A percentile compares a stretch with the other conserved stretches of the same genome.
Conservation (phyloP, 2,888 invertebrate genomes). For the Andrena fulva region DNA sequence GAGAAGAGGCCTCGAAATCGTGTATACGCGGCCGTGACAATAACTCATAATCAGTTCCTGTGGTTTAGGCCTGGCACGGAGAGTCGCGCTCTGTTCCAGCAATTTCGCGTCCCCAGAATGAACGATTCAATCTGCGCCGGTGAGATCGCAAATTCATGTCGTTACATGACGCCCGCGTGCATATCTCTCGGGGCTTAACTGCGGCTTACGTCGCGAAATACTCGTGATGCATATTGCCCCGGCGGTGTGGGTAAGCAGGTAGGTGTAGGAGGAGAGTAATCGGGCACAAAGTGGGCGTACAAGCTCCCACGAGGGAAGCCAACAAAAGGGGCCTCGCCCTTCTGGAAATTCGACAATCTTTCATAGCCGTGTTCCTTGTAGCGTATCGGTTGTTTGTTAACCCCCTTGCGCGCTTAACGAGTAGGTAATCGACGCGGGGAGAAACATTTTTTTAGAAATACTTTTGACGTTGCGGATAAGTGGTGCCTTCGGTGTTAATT, state of each 20-base stretch:
- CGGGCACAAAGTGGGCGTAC: constrained; percentile 55
- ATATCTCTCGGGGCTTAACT: constrained; percentile 61
- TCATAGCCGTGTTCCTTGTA: constrained; percentile 29
- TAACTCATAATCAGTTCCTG: constrained; percentile 51
- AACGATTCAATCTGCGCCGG: constrained; percentile 65
- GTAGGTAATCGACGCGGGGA: too few relatives aligned
- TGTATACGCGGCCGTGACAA: constrained; percentile 7
- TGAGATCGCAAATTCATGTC: constrained; percentile 67
- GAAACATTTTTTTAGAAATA: too few relatives aligned
- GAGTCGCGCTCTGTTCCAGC: constrained; percentile 37
- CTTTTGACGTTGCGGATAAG: too few relatives aligned
- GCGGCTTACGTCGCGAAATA: constrained; percentile 58
- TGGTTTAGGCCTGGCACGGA: constrained; percentile 5
- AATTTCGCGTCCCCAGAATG: constrained; percentile 55
- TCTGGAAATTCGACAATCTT: constrained; percentile 60
- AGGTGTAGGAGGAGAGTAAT: constrained; percentile 52
- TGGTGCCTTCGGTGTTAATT: too few relatives aligned
- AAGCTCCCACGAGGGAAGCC: constrained; percentile 44
- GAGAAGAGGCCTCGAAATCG: constrained; percentile 8
- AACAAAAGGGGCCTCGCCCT: constrained; percentile 58
- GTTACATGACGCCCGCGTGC: constrained; percentile 56
- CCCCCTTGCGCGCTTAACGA: neutral
- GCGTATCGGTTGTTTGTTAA: constrained; percentile 28
- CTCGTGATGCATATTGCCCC: constrained; percentile 15
- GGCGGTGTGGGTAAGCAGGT: constrained; percentile 43